Percentiles rank a stretch among this genome's conserved stretches.
These are phyloP conservation scores for Dasyurus viverrinus DNA, from an alignment of 2,113 vertebrate genomes.

Conservation along the genomic window DNA sequence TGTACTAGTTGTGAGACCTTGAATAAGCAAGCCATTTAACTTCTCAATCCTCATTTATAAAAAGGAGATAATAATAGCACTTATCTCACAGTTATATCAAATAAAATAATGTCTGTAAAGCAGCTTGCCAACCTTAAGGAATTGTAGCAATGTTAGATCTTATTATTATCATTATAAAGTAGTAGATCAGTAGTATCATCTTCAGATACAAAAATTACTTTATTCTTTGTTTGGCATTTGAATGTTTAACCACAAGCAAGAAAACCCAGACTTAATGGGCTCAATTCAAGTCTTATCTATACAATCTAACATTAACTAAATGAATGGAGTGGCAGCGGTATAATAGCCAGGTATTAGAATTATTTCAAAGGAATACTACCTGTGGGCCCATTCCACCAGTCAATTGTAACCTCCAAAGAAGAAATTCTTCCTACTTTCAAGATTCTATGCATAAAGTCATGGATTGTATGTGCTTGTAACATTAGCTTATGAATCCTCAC, in stretches of 20 bases:
- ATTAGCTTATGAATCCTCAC: neutral
- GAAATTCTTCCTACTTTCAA: neutral
- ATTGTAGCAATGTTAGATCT: neutral
- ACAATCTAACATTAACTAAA: neutral
- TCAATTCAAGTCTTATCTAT: neutral
- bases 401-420: neutral
- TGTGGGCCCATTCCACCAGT: neutral
- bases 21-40: neutral
- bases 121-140: neutral
- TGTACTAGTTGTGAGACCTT: neutral
- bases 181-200: neutral
- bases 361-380: neutral
- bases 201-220: neutral
- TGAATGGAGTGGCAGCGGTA: neutral
- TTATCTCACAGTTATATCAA: neutral
- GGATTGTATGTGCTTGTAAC: neutral
- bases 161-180: neutral
- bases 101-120: neutral
- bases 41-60: neutral
- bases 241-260: neutral
- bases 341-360: neutral
- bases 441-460: neutral
- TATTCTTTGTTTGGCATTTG: neutral
- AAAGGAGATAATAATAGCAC: neutral
- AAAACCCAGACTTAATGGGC: neutral